Evolutionary conservation across 2,888 invertebrate species (phyloP).

Genomic region (Xestia xanthographa): DNA sequence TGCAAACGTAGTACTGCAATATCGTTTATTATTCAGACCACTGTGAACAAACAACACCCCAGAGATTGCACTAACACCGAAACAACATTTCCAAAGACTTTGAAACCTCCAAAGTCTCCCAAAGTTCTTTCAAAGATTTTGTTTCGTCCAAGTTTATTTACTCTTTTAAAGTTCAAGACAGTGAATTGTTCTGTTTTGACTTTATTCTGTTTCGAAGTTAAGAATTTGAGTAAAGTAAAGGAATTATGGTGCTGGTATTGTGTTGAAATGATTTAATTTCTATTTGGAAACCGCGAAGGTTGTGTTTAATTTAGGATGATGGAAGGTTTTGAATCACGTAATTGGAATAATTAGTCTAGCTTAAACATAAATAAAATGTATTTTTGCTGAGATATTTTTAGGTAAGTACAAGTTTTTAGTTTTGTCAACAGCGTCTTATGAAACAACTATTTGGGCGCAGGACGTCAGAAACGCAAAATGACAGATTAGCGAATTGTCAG

Average conservation of each 20-base stretch:
- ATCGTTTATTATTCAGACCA: constrained; percentile 63
- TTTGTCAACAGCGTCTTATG: background rate
- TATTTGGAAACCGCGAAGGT: constrained; percentile 32
- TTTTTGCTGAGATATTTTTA: background rate
- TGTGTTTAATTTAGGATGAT: constrained; percentile 24
- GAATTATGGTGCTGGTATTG: constrained; percentile 37
- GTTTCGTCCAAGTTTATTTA: constrained; percentile 51
- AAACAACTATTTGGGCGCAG: too few species aligned
- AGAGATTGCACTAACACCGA: constrained; percentile 48
- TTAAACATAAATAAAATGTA: background rate
- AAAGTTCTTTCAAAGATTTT: constrained; percentile 49
- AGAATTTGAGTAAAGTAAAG: constrained; percentile 35
- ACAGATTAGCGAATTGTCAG: too few species aligned
- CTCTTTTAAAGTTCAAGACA: constrained; percentile 50
- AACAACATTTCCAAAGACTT: constrained; percentile 46
- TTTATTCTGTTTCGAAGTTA: constrained; percentile 47
- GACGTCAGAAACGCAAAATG: too few species aligned
- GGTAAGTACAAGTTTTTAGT: background rate
- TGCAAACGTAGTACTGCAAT: constrained; percentile 62
- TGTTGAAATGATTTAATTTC: constrained; percentile 51
- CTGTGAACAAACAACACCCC: constrained; percentile 61
- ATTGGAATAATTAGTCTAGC: constrained; percentile 25
- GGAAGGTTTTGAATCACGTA: constrained; percentile 23
- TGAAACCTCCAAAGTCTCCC: constrained; percentile 43
- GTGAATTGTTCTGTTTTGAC: constrained; percentile 50